Evolutionary conservation across 2,797 vertebrate species (phyloP), one percentile per base, ranked within the genome.

Genomic region (Phataginus tricuspis): DNA sequence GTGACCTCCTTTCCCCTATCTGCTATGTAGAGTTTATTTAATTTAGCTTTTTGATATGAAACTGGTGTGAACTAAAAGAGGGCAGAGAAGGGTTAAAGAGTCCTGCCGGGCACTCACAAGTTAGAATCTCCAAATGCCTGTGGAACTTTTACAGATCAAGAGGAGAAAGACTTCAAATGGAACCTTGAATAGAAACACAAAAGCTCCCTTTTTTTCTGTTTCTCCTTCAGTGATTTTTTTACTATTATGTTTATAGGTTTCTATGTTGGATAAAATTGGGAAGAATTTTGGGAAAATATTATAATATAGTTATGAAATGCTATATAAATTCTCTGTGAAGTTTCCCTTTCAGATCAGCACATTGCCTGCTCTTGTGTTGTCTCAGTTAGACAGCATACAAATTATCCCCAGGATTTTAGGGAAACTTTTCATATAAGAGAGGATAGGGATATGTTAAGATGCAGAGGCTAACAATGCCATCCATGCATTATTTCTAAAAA

Each of bases 161-260:
- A 64, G 79, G 21, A 91, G 83, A 96, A 96, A 79, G 9, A 72
- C 18, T 90, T 96, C 66, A 84, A 78, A 90, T n/a, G 59, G 66
- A 96, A 90, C 11, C 27, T 53, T 39, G 27, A 85, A 90, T 8
- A 90, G 57, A 86, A 82, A 18, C 57, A 85, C 61, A 89, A 92
- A 95, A 91, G 29, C 27, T 51, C 31, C 42, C 4, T n/a, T 5
- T 63, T 45, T 64, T 91, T 72, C 55, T 37, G 10, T 69, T 57
- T 93, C 27, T 82, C n/a, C 63, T 61, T 95, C 49, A 68, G 5
- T 71, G 3, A 64, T 49, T 89, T 80, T 57, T 68, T 84, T 25
- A 80, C 80, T 77, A 53, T 90, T 51, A 77, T 34, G 39, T 78
- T 77, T n/a, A 78, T 9, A 80, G 59, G 29, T 86, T 90, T 93